Evolutionary conservation across 1,140 invertebrate species (phyloP), one percentile per base, ranked within the genome.

Genomic region (Hetaerina americana): DNA sequence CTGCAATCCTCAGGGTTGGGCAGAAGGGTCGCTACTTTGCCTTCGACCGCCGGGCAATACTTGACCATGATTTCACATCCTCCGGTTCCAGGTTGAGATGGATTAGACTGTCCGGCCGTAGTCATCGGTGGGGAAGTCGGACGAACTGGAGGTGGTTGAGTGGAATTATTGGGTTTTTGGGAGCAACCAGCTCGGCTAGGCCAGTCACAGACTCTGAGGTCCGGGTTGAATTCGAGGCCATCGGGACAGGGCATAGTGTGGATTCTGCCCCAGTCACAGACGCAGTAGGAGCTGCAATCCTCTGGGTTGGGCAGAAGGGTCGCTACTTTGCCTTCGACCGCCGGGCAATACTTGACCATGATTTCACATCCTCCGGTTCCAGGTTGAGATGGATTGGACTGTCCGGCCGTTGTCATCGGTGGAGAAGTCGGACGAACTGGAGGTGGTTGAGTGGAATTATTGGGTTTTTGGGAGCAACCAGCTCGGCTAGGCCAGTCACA

Each of bases 141-240:
- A n/a, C n/a, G n/a, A n/a, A n/a, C n/a, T n/a, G n/a, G n/a, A 18
- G 15, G 15, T 57, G 40, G 40, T 12, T 12, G 15, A 18, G 40
- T 5, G 22, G 40, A 5, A n/a, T n/a, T n/a, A n/a, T n/a, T n/a
- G n/a, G n/a, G n/a, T n/a, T n/a, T n/a, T n/a, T n/a, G n/a, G n/a
- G n/a, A n/a, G 69, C 78, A 80, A 12, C 75, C 67, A 26, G 79
- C 77, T 68, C 76, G 71, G 15, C 70, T n/a, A 3, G 80, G 76
- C 28, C 68, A 78, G 71, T 78, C 76, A 69, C 77, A 78, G 12
- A 76, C 70, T 69, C 70, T 70, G 5, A 72, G 26, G 5, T 0
- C 49, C 25, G 75, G 73, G 68, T 78, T 76, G 70, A 70, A 72
- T 40, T 72, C 68, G 15, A 72, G 27, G 1, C 72, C 72, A 71